Conservation (phyloP, 2,797 vertebrate species). For the Microcaecilia unicolor region DNA sequence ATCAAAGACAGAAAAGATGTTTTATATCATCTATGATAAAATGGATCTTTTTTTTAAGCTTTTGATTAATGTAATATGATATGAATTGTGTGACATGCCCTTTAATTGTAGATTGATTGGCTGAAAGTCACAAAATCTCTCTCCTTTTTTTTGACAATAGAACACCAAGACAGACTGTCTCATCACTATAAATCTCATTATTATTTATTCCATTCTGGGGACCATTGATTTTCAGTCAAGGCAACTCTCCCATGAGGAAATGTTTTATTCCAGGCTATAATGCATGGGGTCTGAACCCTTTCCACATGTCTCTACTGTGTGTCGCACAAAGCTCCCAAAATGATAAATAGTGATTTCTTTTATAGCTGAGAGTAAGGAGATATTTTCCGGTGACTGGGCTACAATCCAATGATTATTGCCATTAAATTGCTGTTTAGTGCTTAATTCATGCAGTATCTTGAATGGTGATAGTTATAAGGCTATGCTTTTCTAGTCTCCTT, state of each 20-base stretch:
- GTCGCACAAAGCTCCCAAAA: constrained; percentile 11
- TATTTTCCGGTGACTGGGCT: neutral
- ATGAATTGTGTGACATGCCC: constrained; percentile 17
- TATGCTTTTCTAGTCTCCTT: too few relatives aligned
- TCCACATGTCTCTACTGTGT: constrained; percentile 9
- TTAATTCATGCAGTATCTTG: constrained; percentile 33
- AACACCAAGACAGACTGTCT: constrained; percentile 19
- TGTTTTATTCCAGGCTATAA: constrained; percentile 20
- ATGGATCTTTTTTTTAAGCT: constrained; percentile 10
- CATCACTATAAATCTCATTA: constrained; percentile 19
- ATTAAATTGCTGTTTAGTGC: constrained; percentile 18
- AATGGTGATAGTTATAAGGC: too few relatives aligned
- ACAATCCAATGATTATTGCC: constrained; percentile 18
- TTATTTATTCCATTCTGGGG: constrained; percentile 17
- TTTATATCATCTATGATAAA: too few relatives aligned
- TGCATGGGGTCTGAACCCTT: constrained; percentile 3
- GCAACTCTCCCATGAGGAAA: constrained; percentile 11
- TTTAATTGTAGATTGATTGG: constrained; percentile 27
- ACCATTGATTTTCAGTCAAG: constrained; percentile 13
- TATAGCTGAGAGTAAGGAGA: neutral
- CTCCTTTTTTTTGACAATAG: constrained; percentile 6
- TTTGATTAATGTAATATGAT: constrained; percentile 24
- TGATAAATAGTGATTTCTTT: constrained; percentile 17
- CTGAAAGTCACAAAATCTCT: constrained; percentile 15
- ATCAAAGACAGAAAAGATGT: too few relatives aligned